Conservation (phyloP, 2,797 vertebrate genomes). For the Pelodytes ibericus region DNA sequence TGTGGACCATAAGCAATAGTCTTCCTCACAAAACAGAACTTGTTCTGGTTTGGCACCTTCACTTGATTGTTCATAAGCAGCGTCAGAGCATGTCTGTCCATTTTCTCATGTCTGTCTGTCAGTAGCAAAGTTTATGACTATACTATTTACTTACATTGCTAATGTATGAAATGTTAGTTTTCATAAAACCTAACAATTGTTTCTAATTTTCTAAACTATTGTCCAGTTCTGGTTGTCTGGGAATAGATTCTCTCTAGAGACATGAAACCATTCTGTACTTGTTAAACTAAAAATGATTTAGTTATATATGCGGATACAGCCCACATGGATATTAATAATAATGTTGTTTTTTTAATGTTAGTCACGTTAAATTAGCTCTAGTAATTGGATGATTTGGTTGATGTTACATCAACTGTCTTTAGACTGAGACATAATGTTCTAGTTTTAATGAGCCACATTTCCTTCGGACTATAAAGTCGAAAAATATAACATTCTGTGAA, state of each 20-base stretch:
- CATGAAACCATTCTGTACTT: background rate
- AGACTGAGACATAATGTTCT: conserved; percentile 37
- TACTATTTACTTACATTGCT: too few species aligned
- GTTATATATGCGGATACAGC: conserved; percentile 3
- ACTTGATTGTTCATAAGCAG: too few species aligned
- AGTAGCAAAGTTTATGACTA: too few species aligned
- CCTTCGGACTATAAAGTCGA: conserved; percentile 52
- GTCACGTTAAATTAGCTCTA: conserved; percentile 34
- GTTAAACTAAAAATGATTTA: background rate
- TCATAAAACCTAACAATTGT: too few species aligned
- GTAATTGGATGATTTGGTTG: conserved; percentile 43
- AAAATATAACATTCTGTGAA: background rate
- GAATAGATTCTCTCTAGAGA: background rate
- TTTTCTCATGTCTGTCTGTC: too few species aligned
- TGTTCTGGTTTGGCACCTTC: too few species aligned
- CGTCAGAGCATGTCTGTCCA: too few species aligned
- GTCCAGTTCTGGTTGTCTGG: background rate
- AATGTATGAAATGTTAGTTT: too few species aligned
- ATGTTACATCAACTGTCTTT: conserved; percentile 28
- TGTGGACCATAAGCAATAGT: too few species aligned
- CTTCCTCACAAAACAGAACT: too few species aligned
- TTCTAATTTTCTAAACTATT: background rate
- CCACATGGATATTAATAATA: conserved; percentile 21
- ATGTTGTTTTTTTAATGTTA: conserved; percentile 25
- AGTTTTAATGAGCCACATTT: conserved; percentile 47